Evolutionary conservation across 2,888 invertebrate species (phyloP), one percentile per base, ranked within the genome.

Genomic region (Agrotis exclamationis): DNA sequence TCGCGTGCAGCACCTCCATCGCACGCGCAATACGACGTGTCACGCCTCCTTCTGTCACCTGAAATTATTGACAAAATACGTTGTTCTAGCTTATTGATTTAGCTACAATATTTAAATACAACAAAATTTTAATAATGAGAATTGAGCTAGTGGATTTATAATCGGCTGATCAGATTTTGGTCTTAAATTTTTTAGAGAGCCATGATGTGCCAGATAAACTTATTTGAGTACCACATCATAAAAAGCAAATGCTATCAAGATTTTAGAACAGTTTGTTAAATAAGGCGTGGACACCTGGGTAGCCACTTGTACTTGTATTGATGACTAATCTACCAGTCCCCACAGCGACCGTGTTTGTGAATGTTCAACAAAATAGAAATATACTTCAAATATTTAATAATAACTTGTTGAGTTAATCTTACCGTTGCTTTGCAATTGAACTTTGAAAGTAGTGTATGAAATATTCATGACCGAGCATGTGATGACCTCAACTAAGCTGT

Each of bases 1-100:
- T 97, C 65, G 97, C 97, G 88, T 97, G 97, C 82, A 97, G 96
- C 85, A 98, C 97, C 93, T 98, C 98, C 95, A 98, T 96, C 0
- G 96, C 96, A 2, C 96, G 94, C 63, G 96, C 95, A 51, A 96
- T 95, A 45, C 96, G 96, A 70, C 96, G 93, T 76, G 96, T 96
- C 82, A 96, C 95, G 11, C 96, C 96, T 20, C 94, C 96, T 82
- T 95, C 95, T 51, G 93, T 94, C 77, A 96, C 93, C 96, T 96
- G 90, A 9, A 89, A 88, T 67, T 51, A 59, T 64, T 24, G 47
- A 64, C 11, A 63, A 45, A n/a, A 60, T 65, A 14, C 11, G 54
- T 47, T 45, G 62, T 22, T 47, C 18, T 16, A 33, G 22, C 4
- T 33, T 3, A 39, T 22, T 58, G 14, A 18, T 44, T 3, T n/a